Base-by-base conservation (phyloP, 2,797 vertebrate genomes). In the Brachymystax lenok region DNA sequence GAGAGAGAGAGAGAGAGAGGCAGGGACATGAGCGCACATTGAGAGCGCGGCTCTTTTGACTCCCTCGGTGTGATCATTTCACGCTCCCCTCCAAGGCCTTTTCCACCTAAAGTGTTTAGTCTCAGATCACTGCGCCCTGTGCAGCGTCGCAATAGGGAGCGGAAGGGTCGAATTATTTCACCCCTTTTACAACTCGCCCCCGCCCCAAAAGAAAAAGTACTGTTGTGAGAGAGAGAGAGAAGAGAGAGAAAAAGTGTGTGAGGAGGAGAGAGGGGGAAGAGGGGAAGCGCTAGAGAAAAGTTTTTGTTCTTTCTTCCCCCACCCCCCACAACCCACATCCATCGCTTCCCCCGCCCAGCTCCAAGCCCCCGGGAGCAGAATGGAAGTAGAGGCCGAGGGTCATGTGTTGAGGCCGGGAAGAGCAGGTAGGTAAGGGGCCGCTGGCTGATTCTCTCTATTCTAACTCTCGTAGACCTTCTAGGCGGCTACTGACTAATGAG, bases 31-130 rank as follows among this genome's bases (percentile, higher is more conserved):
- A 96, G 96, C 95, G 95, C 96, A 96, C 96, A 95, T 96, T 93
- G 96, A 93, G 95, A 92, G 95, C 93, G 95, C 93, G 95, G 95
- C 95, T 96, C 96, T 97, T 96, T 91, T 86, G 59, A 61, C 59
- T 61, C 59, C 87, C 88, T 87, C 88, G 79, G 96, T 95, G 96
- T 97, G 96, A 98, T 98, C 96, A 97, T 98, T 98, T 98, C 97
- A 98, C 97, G 96, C 96, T 95, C 94, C 93, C 95, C 97, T 96
- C 95, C 93, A 96, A 96, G 93, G 94, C 96, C 93, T n/a, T 96
- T 96, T 96, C 97, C 97, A 97, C 95, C 96, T 98, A 98, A 99
- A 99, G 96, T 96, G 97, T 98, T 99, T 99, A 98, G 98, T 99
- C 96, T 97, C 97, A 98, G 97, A 95, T 97, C 97, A 98, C 93